Evolutionary conservation across 2,113 vertebrate species (phyloP), one percentile per base, ranked within the genome.

Genomic region (Peromyscus polionotus): DNA sequence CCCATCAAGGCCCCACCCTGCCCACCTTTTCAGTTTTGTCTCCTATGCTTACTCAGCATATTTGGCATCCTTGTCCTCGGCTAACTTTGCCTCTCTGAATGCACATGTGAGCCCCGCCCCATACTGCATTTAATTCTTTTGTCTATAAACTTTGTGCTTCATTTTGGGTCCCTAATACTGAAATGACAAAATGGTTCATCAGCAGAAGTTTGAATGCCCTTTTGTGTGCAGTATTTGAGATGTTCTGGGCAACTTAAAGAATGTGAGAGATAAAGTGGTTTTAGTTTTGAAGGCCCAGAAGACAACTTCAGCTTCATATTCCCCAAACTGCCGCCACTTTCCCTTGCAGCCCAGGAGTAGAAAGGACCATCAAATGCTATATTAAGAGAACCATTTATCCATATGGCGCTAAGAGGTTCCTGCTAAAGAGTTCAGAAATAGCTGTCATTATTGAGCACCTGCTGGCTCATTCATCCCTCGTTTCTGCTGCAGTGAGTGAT

Each of bases 251-350:
- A 89, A 4, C 51, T 86, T 57, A 73, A 2, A 94, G 19, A 61
- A 68, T 28, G 75, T 7, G 48, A 77, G 22, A 45, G 26, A 68
- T 26, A 70, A 97, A 45, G 6, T 5, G 26, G 4, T 19, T 54
- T 77, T 92, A 67, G 39, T 75, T 92, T 73, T 61, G 22, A 96
- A 84, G 28, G 2, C 57, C 8, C 33, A 80, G 31, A 11, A 97
- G 81, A 88, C 28, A 94, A 1, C 12, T 73, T 84, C 92, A 88
- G 20, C 14, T 7, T 54, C 85, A 88, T 90, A 45, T n/a, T 93
- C 31, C 42, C 70, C 87, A 83, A 93, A 31, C 2, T 92, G 36
- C 36, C 24, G 36, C 24, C 48, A 31, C 33, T 59, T 31, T 72
- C 31, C 90, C 91, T 80, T 14, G 0, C 59, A 26, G 4, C 19